Evolutionary conservation across 37 sponge, comb jelly and placozoan genomes (phyloP).

Genomic region (Beroe forskalii): DNA sequence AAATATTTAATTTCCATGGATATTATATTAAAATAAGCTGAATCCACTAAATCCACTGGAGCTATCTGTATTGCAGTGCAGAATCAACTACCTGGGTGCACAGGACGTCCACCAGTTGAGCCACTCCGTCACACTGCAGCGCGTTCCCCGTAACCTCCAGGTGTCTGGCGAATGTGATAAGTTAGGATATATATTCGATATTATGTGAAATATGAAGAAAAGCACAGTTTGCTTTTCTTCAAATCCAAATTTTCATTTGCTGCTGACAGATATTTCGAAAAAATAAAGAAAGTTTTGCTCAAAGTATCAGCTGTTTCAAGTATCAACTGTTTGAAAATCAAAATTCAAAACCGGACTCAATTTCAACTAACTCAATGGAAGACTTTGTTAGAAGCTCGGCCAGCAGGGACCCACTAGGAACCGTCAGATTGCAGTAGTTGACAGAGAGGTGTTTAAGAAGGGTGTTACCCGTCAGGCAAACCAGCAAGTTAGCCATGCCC

Average conservation of each 20-base stretch:
- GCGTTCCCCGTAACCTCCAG: conserved; percentile 22
- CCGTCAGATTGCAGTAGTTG: conserved; percentile 35
- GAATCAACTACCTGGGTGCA: conserved; percentile 40
- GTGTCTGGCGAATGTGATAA: background rate
- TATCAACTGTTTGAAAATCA: too few species aligned
- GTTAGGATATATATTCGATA: too few species aligned
- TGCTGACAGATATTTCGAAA: too few species aligned
- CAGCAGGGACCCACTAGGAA: conserved; percentile 14
- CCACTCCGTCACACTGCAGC: conserved; percentile 52
- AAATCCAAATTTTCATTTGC: too few species aligned
- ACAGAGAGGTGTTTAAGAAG: conserved; percentile 8
- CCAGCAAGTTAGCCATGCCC: conserved; percentile 46
- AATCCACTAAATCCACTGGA: too few species aligned
- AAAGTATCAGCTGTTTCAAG: too few species aligned
- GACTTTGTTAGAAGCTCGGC: conserved; percentile 27
- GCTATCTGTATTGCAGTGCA: background rate
- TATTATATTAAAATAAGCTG: background rate
- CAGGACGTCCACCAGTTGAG: conserved; percentile 27
- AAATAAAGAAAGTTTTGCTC: too few species aligned
- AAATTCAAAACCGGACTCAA: too few species aligned
- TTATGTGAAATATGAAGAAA: too few species aligned
- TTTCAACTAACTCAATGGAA: conserved; percentile 3
- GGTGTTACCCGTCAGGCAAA: conserved; percentile 34
- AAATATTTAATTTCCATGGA: too few species aligned
- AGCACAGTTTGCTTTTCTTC: too few species aligned